Evolutionary conservation across 2,113 vertebrate species (phyloP), one percentile per base, ranked within the genome.

Genomic region (Orthonyx spaldingii): DNA sequence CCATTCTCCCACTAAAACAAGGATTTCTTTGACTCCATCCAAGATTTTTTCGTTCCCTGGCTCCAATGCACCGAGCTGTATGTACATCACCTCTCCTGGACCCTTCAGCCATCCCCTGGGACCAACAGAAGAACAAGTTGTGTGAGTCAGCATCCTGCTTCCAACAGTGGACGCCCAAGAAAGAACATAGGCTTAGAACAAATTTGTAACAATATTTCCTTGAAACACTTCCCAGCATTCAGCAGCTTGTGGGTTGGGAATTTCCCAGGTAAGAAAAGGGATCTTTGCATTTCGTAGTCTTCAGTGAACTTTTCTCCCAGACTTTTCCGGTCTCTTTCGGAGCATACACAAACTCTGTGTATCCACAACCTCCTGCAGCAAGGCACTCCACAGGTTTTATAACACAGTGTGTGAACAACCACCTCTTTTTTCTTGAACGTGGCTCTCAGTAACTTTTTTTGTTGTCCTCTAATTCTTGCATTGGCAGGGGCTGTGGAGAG

Each of bases 111-210:
- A 52, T 56, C 91, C 93, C 39, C 14, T 78, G 94, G 71, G 94
- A 94, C 26, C 39, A 44, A 15, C 1, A 5, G 82, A 79, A 90
- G 94, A 96, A 94, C 84, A 94, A n/a, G 68, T 75, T 52, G 89
- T 6, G 10, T 95, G 93, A 97, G 88, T 93, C 95, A 96, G 86
- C 93, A 96, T 97, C 96, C 96, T 95, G 93, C 72, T 68, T 96
- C 86, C 76, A 70, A 24, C 19, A 89, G 90, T 47, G 79, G 85
- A 93, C 17, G 72, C 92, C 95, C 91, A 74, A 97, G 95, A 77
- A 84, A 50, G 86, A 88, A 88, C 85, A 32, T 35, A 24, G 66
- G 14, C 68, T 77, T 66, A 74, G 55, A 35, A 90, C 39, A 96
- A 96, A 90, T 47, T 59, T 16, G 17, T 37, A 35, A 93, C 37